Base-by-base conservation (phyloP, 2,113 vertebrate genomes). In the Perognathus longimembris region DNA sequence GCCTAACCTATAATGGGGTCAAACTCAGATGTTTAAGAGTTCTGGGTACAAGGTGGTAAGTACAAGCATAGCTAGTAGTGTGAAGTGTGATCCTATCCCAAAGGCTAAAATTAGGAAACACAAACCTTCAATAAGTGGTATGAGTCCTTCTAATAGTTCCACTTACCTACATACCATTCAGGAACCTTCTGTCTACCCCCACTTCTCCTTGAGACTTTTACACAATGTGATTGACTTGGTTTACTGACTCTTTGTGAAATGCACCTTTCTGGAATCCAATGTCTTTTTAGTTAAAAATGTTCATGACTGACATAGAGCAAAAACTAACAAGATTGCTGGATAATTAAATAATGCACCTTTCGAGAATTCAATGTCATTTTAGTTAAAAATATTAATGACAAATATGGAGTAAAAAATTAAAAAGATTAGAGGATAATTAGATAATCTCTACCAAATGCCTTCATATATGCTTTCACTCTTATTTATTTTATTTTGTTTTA, bases 151-250 rank as follows among this genome's bases (percentile, higher is more conserved):
- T 21, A 81, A 50, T 30, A 42, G 4, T 21, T 50, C 3, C 5
- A 6, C 45, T 54, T 20, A 40, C 74, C 36, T 71, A 74, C 70
- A 30, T 75, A 79, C 54, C 18, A 80, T 88, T 11, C 36, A 18
- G 10, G 45, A 45, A 45, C 1, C 26, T 73, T 61, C 73, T 30
- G 75, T 57, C 38, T 24, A 61, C 36, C 42, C n/a, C 63, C 4
- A 77, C n/a, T 50, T 7, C 57, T 90, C 28, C 38, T 82, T n/a
- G 32, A 78, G 24, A 81, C 40, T 88, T 88, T 85, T 63, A 70
- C 45, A 88, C 87, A 88, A 59, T 69, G 40, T 38, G 42, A 24
- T 30, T 15, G 54, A 71, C 24, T 4, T 14, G 84, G 15, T 30
- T 84, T 75, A 40, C 67, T 15, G 76, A 6, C 32, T 70, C 45